Conservation (phyloP, 2,113 vertebrate genomes). For the Piprites chloris region DNA sequence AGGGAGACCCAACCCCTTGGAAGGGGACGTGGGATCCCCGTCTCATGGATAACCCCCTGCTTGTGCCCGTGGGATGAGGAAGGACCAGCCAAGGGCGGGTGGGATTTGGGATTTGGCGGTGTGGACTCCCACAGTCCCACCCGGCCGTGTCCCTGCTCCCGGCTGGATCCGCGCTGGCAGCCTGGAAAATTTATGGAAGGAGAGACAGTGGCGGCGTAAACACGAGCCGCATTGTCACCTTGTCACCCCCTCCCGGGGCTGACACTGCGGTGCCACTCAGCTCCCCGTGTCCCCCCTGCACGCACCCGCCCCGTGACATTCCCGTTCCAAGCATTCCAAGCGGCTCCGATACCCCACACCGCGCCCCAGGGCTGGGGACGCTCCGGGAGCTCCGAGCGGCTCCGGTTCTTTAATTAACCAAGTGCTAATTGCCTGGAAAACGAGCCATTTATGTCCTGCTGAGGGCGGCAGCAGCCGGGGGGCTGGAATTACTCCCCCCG, state of each 20-base stretch:
- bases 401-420: constrained; percentile 19
- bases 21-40: rapidly evolving
- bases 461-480: background rate
- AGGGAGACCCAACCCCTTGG: background rate
- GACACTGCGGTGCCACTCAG: background rate
- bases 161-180: background rate
- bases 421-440: constrained; percentile 24
- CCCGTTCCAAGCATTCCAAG: background rate
- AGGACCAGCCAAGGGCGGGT: background rate
- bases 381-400: background rate
- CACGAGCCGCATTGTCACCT: background rate
- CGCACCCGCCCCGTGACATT: rapidly evolving
- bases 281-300: background rate
- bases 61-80: background rate
- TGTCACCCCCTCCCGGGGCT: background rate
- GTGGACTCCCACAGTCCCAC: background rate
- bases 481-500: background rate
- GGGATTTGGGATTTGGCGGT: background rate
- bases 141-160: background rate
- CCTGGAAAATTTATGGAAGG: background rate
- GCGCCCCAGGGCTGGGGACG: background rate
- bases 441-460: background rate
- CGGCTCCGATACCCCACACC: background rate
- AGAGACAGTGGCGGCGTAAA: background rate
- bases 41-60: rapidly evolving